Base-by-base conservation (phyloP, 2,888 invertebrate species). In the Tetragonisca angustula region DNA sequence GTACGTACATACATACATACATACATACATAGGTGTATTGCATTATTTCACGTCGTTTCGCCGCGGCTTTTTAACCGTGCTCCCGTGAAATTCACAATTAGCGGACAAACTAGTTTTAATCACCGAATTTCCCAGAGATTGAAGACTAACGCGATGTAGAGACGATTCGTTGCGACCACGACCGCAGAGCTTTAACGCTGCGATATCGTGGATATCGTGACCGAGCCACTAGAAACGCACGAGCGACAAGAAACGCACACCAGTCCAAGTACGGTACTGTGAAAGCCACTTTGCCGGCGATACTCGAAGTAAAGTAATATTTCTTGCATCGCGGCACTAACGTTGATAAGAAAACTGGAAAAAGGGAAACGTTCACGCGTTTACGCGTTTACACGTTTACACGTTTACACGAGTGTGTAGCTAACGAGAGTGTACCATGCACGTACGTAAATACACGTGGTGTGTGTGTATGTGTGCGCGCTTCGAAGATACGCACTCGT, bases 271-370 rank as follows among this genome's bases (percentile, higher is more conserved):
- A 2, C 9, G 43, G 9, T 9, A 43, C 43, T 11, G 69, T 78
- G 69, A 52, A 72, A 70, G 49, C 62, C 68, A 65, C 68, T 77
- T 83, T 61, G 72, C 65, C 74, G 67, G 62, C 49, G 65, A 67
- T 83, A 76, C 59, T 62, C 50, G 13, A 59, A n/a, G 56, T 61
- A 64, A 59, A 67, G 81, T 76, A 84, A 87, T 88, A 86, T 84
- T 80, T 78, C 61, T 56, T 67, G 43, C 52, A 21, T 52, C 17
- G 56, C 62, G 27, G 61, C 75, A 73, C 70, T 74, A 70, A 59
- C 52, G 75, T 78, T 76, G 78, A 71, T 61, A 83, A 79, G 68
- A 73, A 79, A 70, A 59, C 50, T 36, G 32, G 81, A 50, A 70
- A 59, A 70, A 59, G 49, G n/a, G 21, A 73, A 83, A 73, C 64